Conservation (phyloP, 2,888 invertebrate genomes). For the Danaus chrysippus region DNA sequence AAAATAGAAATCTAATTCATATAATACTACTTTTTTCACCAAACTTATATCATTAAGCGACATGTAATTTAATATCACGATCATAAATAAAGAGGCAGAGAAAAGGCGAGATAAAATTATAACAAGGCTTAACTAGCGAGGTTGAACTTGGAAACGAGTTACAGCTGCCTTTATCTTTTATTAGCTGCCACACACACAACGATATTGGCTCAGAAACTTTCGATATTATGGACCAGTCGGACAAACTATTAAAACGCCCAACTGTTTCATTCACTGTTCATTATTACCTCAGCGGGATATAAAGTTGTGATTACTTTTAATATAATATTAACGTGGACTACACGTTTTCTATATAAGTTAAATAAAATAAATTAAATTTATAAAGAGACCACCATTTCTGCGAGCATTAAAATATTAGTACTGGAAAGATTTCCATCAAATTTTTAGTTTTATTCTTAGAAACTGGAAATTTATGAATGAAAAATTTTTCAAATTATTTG, state of each 20-base stretch:
- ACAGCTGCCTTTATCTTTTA: conserved; percentile 55
- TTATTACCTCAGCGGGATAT: conserved; percentile 5
- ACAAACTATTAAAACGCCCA: conserved; percentile 26
- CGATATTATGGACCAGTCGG: conserved; percentile 47
- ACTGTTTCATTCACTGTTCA: conserved; percentile 1
- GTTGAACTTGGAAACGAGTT: conserved; percentile 51
- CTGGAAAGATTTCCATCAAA: too few species aligned
- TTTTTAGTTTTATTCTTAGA: too few species aligned
- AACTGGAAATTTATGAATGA: too few species aligned
- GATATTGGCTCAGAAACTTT: conserved; percentile 55
- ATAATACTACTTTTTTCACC: background rate
- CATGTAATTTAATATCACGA: conserved; percentile 36
- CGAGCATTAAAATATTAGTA: too few species aligned
- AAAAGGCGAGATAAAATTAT: conserved; percentile 42
- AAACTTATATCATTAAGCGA: conserved; percentile 31
- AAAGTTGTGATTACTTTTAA: conserved; percentile 7
- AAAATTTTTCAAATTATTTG: too few species aligned
- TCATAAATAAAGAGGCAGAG: conserved; percentile 34
- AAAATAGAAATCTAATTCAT: background rate
- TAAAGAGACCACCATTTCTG: too few species aligned
- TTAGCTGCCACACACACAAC: conserved; percentile 45
- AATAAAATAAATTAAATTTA: too few species aligned
- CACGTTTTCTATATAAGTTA: background rate
- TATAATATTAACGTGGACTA: background rate
- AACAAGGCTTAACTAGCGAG: conserved; percentile 45